Percentiles rank a stretch among this genome's conserved stretches.
Evolutionary conservation across 2,888 invertebrate genomes (phyloP).

Genomic region (Drosophila nigritarsus): DNA sequence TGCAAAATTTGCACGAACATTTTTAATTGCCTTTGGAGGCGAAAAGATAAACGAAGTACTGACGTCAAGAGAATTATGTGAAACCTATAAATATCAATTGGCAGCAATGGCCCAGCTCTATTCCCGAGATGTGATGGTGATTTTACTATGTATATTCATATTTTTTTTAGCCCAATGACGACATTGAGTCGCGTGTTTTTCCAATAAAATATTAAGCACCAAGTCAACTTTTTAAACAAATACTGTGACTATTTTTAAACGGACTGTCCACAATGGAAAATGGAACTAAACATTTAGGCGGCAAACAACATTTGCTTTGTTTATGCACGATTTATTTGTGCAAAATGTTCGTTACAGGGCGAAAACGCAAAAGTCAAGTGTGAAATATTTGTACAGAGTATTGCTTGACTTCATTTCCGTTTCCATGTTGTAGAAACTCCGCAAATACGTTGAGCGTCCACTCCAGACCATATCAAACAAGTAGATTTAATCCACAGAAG

Average conservation of each 20-base stretch:
- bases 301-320: conserved; percentile 20
- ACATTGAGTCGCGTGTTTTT: conserved; percentile 73
- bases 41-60: neutral
- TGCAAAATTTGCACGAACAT: conserved; percentile 9
- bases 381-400: conserved; percentile 16
- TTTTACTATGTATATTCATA: conserved; percentile 34
- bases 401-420: conserved; percentile 69
- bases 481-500: conserved; percentile 23
- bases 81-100: conserved; percentile 39
- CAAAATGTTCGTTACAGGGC: conserved; percentile 28
- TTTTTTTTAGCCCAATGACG: conserved; percentile 72
- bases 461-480: conserved; percentile 56
- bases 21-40: conserved; percentile 32
- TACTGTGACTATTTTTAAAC: conserved; percentile 54
- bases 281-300: conserved; percentile 28
- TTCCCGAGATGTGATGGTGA: conserved; percentile 13
- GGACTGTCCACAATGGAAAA: conserved; percentile 18
- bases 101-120: conserved; percentile 12
- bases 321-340: conserved; percentile 23
- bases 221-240: conserved; percentile 37
- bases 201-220: conserved; percentile 66
- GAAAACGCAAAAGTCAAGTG: conserved; percentile 41
- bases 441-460: conserved; percentile 33
- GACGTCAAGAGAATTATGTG: conserved; percentile 23
- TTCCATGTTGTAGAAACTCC: conserved; percentile 47